Evolutionary conservation across 2,113 vertebrate species (phyloP), one percentile per base, ranked within the genome.

Genomic region (Mungos mungo): DNA sequence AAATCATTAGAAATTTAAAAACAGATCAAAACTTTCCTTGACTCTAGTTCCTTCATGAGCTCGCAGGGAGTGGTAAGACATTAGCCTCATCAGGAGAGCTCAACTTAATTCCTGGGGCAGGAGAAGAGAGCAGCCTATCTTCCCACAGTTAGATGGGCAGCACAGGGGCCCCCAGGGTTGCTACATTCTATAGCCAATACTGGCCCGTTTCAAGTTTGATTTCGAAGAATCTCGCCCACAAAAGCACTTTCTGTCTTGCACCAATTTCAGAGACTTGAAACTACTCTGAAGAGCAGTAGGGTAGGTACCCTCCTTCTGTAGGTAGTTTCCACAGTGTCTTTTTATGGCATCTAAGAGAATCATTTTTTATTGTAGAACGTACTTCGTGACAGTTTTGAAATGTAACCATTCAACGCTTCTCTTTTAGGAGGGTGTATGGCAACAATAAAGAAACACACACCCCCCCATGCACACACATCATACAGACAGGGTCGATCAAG

Each of bases 361-460:
- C 84, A 33, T 71, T 92, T 94, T 77, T 77, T 66, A 84, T 57
- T 87, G 45, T n/a, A 23, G 87, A 71, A 92, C 71, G 25, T 45
- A 92, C 11, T 83, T 89, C 33, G 7, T 81, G 38, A 88, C 7
- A 72, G 65, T 89, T 41, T 79, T 71, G 80, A 83, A 90, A 94
- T 54, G 38, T 84, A 76, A 98, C 79, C 50, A 88, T 98, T 98
- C 97, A 97, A 96, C n/a, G 52, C 86, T 96, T 93, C 52, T 95
- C 93, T 98, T 98, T 96, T 92, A 93, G 92, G 86, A 88, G 68
- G 97, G 71, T 98, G 23, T 66, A 79, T 79, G 25, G 27, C 92
- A 98, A 96, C 95, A 97, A 92, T 93, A 93, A 47, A 97, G 41
- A 97, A 92, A 97, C n/a, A 97, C 93, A 95, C 86, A 94, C 80